Percentiles rank a stretch among this genome's conserved stretches.
Conservation (phyloP, 2,888 invertebrate species). For the Brachylomia viminalis region DNA sequence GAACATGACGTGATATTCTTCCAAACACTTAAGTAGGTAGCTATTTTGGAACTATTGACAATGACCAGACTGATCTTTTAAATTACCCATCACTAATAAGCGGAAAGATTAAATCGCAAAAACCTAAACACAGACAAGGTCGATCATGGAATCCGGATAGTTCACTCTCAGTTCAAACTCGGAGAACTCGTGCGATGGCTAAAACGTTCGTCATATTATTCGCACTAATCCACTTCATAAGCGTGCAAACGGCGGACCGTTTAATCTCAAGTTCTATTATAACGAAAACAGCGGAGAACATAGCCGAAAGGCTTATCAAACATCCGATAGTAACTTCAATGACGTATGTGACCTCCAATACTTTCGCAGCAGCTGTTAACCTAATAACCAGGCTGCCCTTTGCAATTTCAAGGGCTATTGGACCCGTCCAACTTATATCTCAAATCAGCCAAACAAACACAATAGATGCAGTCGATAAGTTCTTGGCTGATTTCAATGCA, state of each 20-base stretch:
- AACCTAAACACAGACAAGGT: conserved; percentile 67
- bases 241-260: conserved; percentile 22
- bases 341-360: conserved; percentile 63
- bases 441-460: conserved; percentile 68
- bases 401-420: conserved; percentile 67
- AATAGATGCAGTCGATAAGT: conserved; percentile 66
- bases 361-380: conserved; percentile 64
- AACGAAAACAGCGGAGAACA: conserved; percentile 14
- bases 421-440: conserved; percentile 60
- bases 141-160: conserved; percentile 65
- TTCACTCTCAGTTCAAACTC: conserved; percentile 59
- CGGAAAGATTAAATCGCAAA: conserved; percentile 64
- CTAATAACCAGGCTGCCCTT: conserved; percentile 62
- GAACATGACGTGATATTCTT: conserved; percentile 16
- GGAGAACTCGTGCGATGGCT: conserved; percentile 67
- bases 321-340: conserved; percentile 64
- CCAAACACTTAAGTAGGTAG: neutral
- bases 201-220: conserved; percentile 40
- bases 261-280: conserved; percentile 30
- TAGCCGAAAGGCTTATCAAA: conserved; percentile 37
- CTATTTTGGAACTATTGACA: conserved; percentile 20
- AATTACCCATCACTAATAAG: conserved; percentile 64
- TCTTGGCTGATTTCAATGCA: conserved; percentile 68
- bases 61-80: conserved; percentile 41
- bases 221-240: conserved; percentile 23